Evolutionary conservation across 2,797 vertebrate species (phyloP).

Genomic region (Acomys russatus): DNA sequence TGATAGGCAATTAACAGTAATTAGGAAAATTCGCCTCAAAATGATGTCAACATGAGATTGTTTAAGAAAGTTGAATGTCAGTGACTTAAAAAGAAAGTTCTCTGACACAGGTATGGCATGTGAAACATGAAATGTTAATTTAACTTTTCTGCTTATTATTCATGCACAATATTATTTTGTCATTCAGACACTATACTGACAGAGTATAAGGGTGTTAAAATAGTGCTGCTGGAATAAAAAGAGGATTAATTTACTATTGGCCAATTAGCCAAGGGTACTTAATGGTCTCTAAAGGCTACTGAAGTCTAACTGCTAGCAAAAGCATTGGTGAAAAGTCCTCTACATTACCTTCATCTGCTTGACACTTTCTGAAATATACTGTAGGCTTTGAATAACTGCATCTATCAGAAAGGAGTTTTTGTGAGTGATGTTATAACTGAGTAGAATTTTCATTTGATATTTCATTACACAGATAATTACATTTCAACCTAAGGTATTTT

Average conservation of each 20-base stretch:
- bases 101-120: slow-evolving; percentile 89
- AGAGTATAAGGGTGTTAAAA: slow-evolving; percentile 91
- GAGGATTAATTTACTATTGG: slow-evolving; percentile 91
- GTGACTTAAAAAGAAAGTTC: slow-evolving; percentile 87
- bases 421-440: slow-evolving; percentile 74
- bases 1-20: slow-evolving; percentile 91
- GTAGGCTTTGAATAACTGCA: slow-evolving; percentile 84
- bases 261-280: slow-evolving; percentile 92
- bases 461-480: slow-evolving; percentile 73
- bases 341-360: slow-evolving; percentile 90
- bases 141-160: slow-evolving; percentile 93
- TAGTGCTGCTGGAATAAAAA: slow-evolving; percentile 91
- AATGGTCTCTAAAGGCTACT: slow-evolving; percentile 92
- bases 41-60: slow-evolving; percentile 89
- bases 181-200: slow-evolving; percentile 91
- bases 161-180: slow-evolving; percentile 93
- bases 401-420: slow-evolving; percentile 83
- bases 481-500: slow-evolving; percentile 67
- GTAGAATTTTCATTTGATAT: slow-evolving; percentile 73
- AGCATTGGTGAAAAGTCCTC: slow-evolving; percentile 89
- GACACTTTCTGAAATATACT: slow-evolving; percentile 87
- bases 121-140: slow-evolving; percentile 92
- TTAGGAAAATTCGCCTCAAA: slow-evolving; percentile 90
- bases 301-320: slow-evolving; percentile 91
- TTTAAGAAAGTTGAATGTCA: slow-evolving; percentile 90